Conservation (phyloP, 2,888 invertebrate species). For the Agriopis marginaria region DNA sequence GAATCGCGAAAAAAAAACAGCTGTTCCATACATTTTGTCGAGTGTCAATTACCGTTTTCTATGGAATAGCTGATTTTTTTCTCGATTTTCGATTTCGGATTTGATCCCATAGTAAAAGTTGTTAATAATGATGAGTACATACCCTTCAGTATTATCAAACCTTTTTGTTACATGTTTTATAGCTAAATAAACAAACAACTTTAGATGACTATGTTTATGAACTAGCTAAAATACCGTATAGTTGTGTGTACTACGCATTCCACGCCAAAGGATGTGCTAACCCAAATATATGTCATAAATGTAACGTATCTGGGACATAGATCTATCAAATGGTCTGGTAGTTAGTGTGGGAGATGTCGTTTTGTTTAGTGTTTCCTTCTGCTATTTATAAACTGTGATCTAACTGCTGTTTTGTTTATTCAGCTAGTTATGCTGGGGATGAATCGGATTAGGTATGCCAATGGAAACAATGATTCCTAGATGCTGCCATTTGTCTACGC, state of each 20-base stretch:
- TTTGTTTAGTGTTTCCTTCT: constrained; percentile 52
- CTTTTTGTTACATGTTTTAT: not conserved
- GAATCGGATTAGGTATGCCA: not conserved
- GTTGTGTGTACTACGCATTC: constrained; percentile 6
- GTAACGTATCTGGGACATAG: constrained; percentile 9
- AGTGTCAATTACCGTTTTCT: too few relatives aligned
- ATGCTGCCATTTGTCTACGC: not conserved
- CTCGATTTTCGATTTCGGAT: too few relatives aligned
- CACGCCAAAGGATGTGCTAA: constrained; percentile 39
- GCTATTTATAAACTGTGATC: constrained; percentile 62
- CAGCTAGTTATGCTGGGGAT: not conserved
- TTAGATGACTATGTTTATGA: constrained; percentile 2
- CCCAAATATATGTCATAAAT: constrained; percentile 35
- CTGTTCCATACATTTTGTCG: too few relatives aligned
- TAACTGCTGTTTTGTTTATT: constrained; percentile 38
- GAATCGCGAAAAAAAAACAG: too few relatives aligned
- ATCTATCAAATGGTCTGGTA: not conserved
- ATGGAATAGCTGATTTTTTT: too few relatives aligned
- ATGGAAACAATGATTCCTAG: not conserved
- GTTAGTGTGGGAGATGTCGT: constrained; percentile 22
- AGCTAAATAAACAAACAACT: constrained; percentile 8
- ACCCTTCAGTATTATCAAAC: too few relatives aligned
- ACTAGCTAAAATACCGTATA: not conserved
- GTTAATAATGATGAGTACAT: too few relatives aligned
- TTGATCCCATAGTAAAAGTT: too few relatives aligned